Conservation (phyloP, 2,888 invertebrate species). For the Latrodectus elegans region DNA sequence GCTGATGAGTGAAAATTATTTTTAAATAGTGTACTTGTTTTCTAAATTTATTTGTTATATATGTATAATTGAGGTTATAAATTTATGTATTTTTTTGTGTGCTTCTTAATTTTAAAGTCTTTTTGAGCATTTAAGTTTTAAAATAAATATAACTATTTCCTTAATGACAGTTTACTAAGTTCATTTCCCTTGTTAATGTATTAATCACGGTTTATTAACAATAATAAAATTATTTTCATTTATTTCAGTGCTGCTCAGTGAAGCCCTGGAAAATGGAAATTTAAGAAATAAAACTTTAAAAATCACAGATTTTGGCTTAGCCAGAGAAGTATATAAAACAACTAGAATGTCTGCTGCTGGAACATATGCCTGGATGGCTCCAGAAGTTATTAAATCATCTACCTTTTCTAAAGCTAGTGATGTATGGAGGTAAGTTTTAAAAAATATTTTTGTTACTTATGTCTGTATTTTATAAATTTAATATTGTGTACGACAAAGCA, state of each 20-base stretch:
- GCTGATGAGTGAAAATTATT: too few relatives aligned
- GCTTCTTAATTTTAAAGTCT: neutral
- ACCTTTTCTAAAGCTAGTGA: conserved; percentile 95
- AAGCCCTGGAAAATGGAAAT: conserved; percentile 79
- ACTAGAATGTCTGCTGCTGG: conserved; percentile 98
- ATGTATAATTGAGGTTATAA: too few relatives aligned
- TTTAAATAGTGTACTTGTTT: too few relatives aligned
- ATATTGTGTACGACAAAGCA: too few relatives aligned
- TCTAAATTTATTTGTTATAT: too few relatives aligned
- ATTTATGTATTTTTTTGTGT: too few relatives aligned
- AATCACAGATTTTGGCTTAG: conserved; percentile 97
- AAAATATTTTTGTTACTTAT: too few relatives aligned
- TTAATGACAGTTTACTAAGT: neutral
- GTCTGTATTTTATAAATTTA: too few relatives aligned
- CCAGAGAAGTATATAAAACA: conserved; percentile 95
- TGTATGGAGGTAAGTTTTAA: conserved; percentile 86
- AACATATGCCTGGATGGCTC: conserved; percentile 99
- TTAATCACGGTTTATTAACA: neutral
- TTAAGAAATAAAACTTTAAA: conserved; percentile 93
- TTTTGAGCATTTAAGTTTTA: neutral
- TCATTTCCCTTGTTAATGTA: neutral
- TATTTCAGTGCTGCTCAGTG: conserved; percentile 76
- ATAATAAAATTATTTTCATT: neutral
- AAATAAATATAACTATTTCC: neutral
- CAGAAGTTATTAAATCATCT: conserved; percentile 93